Percentiles rank a stretch among this genome's conserved stretches.
These are phyloP conservation scores for Sialia sialis DNA, from an alignment of 2,113 vertebrate species.

Conservation along the genomic window DNA sequence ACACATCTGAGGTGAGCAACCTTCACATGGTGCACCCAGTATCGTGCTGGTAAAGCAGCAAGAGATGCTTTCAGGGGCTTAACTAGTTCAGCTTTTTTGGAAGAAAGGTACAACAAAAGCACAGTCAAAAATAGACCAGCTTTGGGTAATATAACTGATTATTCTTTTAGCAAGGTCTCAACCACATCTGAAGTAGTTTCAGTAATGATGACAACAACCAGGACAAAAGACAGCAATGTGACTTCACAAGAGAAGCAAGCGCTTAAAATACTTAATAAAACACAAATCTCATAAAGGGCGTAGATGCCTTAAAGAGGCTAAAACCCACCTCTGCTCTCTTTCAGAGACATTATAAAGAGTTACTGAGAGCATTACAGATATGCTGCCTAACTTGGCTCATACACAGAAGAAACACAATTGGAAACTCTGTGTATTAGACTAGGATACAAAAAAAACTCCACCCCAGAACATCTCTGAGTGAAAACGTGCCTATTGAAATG, in stretches of 20 bases:
- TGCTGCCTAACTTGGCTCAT: rapidly evolving
- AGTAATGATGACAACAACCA: not conserved
- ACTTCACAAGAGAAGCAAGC: not conserved
- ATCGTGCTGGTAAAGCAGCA: rapidly evolving
- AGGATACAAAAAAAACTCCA: not conserved
- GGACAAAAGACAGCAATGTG: not conserved
- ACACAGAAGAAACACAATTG: not conserved
- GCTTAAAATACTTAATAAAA: not conserved
- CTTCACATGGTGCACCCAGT: rapidly evolving
- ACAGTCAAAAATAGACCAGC: not conserved
- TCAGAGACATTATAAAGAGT: not conserved
- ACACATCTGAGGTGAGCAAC: not conserved
- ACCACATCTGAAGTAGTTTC: not conserved
- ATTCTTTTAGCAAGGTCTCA: not conserved
- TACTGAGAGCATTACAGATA: not conserved
- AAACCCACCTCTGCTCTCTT: not conserved
- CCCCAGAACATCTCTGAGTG: not conserved
- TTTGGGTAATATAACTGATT: not conserved
- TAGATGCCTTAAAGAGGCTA: not conserved
- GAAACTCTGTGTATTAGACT: not conserved
- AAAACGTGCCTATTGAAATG: not conserved
- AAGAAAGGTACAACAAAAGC: not conserved
- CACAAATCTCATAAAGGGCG: not conserved
- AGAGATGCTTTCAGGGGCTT: not conserved
- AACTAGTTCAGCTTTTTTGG: not conserved